Conservation (phyloP, 2,888 invertebrate genomes). For the Oscheius sp. region DNA sequence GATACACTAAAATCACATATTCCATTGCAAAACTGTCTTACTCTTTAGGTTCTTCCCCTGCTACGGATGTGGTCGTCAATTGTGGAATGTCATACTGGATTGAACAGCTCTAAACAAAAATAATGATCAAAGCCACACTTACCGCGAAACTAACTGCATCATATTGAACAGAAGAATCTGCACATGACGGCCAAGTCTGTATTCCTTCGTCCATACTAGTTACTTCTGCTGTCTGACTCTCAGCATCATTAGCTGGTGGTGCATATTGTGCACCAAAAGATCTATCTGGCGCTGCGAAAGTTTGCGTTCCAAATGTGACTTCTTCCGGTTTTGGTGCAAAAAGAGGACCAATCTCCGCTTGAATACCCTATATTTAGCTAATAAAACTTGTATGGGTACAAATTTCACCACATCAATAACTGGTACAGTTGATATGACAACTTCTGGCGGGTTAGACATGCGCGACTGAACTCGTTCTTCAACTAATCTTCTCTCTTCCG, state of each 20-base stretch:
- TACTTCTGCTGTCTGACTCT: conserved; percentile 14
- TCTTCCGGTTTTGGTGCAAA: conserved; percentile 21
- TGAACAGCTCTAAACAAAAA: conserved; percentile 10
- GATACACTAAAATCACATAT: neutral
- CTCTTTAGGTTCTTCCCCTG: neutral
- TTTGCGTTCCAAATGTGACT: conserved; percentile 22
- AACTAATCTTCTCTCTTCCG: conserved; percentile 24
- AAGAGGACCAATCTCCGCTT: neutral
- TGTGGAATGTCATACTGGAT: conserved; percentile 31
- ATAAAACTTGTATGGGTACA: neutral
- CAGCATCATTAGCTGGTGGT: neutral
- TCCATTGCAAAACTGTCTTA: neutral
- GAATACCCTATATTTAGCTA: neutral
- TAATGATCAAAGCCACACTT: neutral
- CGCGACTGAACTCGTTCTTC: conserved; percentile 26
- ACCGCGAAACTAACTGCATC: conserved; percentile 18
- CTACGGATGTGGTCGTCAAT: conserved; percentile 7
- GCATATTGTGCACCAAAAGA: conserved; percentile 23
- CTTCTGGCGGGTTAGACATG: conserved; percentile 12
- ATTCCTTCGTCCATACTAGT: conserved; percentile 19
- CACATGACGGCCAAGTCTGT: conserved; percentile 36
- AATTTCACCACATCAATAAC: conserved; percentile 1
- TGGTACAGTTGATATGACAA: conserved; percentile 11
- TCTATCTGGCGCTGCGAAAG: neutral
- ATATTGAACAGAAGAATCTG: conserved; percentile 27